Base-by-base conservation (phyloP, 1,140 invertebrate species). In the Ceratitis capitata region DNA sequence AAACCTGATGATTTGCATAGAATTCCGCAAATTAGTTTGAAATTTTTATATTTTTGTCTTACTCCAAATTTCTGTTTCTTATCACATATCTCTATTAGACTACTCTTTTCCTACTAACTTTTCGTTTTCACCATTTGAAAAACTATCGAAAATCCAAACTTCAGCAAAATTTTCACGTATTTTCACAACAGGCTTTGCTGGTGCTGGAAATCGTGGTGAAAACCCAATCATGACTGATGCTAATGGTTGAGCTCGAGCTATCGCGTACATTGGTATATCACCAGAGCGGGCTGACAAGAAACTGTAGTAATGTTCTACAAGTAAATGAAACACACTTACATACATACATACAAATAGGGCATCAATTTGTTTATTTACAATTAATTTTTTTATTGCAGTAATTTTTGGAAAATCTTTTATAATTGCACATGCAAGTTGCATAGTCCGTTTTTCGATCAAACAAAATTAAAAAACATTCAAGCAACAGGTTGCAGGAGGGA, bases 151-250 rank as follows among this genome's bases (percentile, higher is more conserved):
- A 29, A 84, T 74, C 83, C 83, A 86, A 12, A 45, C 45, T 56
- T 86, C 58, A 45, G 39, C 16, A 45, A 86, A 84, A n/a, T 84
- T 49, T 78, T 83, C 84, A 78, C 61, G 83, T 29, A 86, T 82
- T 84, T 84, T 74, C n/a, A 35, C 10, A 35, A 42, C 2, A 58
- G 19, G 14, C 10, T 19, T 2, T 29, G 19, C 12, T 39, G 19
- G 29, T 29, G 32, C 45, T 49, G 29, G 19, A 35, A 69, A n/a
- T 19, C n/a, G 23, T 29, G 53, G 39, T 69, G 61, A n/a, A 61
- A 56, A 42, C n/a, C 3, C 5, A 2, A n/a, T 19, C 49, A 83
- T 10, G 6, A 32, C 42, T 3, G 53, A 16, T 26, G n/a, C 2
- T 19, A 45, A 23, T 32, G 23, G 42, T 49, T 23, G 47, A 47